Evolutionary conservation across 1,140 invertebrate species (phyloP).

Genomic region (Cyrtorhinus lividipennis): DNA sequence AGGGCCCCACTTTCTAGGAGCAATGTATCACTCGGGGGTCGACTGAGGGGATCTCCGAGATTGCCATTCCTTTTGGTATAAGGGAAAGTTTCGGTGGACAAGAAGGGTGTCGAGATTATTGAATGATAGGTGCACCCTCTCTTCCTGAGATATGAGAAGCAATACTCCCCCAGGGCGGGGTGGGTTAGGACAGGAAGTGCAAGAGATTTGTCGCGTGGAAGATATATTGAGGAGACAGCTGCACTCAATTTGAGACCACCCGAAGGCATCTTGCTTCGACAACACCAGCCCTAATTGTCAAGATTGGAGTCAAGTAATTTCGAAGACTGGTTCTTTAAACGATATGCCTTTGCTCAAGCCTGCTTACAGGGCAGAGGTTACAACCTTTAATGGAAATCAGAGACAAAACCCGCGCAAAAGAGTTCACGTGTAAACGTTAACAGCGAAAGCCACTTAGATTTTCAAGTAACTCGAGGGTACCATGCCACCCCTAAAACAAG

Average conservation of each 20-base stretch:
- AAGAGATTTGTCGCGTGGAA: slow-evolving; percentile 4
- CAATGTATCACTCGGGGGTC: slow-evolving; percentile 1
- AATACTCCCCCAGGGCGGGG: neutral
- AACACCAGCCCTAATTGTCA: neutral
- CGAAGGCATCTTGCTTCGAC: slow-evolving; percentile 1
- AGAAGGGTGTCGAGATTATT: slow-evolving; percentile 6
- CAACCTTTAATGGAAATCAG: no score
- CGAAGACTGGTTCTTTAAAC: no score
- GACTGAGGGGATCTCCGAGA: neutral
- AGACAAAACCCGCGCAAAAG: no score
- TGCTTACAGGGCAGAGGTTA: no score
- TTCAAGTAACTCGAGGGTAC: no score
- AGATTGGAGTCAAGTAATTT: no score
- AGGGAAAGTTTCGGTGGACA: neutral
- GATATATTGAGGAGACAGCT: slow-evolving; percentile 8
- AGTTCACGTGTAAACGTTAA: no score
- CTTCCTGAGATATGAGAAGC: slow-evolving; percentile 1
- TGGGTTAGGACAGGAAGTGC: neutral
- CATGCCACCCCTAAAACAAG: no score
- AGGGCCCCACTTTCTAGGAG: neutral
- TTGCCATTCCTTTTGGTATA: neutral
- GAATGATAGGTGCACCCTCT: neutral
- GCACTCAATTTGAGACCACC: neutral
- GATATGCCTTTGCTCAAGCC: no score
- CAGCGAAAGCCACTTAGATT: no score